Evolutionary conservation across 1,140 invertebrate species (phyloP), one percentile per base, ranked within the genome.

Genomic region (Zaprionus vittiger): DNA sequence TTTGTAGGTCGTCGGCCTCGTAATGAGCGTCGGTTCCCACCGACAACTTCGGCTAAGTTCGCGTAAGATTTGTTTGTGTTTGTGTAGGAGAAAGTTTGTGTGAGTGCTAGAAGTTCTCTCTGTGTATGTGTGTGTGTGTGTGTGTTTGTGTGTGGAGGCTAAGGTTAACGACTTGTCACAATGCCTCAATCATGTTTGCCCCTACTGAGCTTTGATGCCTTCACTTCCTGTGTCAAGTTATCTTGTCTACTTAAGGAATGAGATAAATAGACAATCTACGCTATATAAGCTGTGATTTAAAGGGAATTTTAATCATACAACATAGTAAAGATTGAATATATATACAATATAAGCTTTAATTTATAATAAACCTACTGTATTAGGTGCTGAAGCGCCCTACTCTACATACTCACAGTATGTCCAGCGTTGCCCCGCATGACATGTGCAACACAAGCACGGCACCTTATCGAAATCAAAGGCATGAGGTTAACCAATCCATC

Each of bases 81-180:
- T 60, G 59, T 61, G 20, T 41, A 28, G 47, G 17, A n/a, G 28
- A 56, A 20, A 26, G n/a, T 41, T 34, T 17, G 20, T 41, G 17
- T 59, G 31, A 34, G 31, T 34, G 31, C 2, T 9, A 34, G 31
- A 11, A 11, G 9, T 11, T 34, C 9, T 31, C 7, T 2, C 9
- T 38, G 3, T 68, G 38, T 17, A 5, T 61, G 60, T 49, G 38
- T 47, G 17, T 44, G 38, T 14, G 14, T 47, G 34, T 60, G 12
- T 15, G 1, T 26, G 17, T 15, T 20, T 28, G 5, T 70, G 44
- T 61, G 57, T 63, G 49, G 55, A 63, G 31, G 34, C 52, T 31
- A 38, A 70, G 68, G 34, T 70, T 54, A 34, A 41, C 34, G 68
- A 63, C 52, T 66, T 65, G 34, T 14, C 52, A 37, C 34, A 24